Base-by-base conservation (phyloP, 1,140 invertebrate genomes). In the Chelonus insularis region DNA sequence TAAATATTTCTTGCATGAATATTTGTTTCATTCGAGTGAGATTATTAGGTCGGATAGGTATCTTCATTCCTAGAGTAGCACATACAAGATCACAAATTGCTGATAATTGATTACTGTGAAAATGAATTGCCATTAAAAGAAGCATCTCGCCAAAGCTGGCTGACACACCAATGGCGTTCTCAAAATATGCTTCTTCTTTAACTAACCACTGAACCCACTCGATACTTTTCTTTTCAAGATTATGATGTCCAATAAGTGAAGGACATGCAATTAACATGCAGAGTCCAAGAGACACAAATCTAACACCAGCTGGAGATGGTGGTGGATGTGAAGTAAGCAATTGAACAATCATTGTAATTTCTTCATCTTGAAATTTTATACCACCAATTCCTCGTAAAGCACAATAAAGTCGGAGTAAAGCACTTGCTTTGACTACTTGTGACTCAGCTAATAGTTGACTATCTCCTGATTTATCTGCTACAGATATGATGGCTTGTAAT, bases 1-100 rank as follows among this genome's bases (percentile, higher is more conserved):
- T 97, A 75, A 99, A 98, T 65, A 99, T 94, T 74, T 98, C 95
- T 71, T 96, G 94, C 1, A 93, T 98, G 71, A 99, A 98, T 23
- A 98, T 94, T 69, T 94, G 91, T 72, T 96, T 96, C 80, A 98
- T 94, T 51, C 93, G 84, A 0, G 91, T 90, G 64, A 98, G 87
- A 71, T 93, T 94, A 74, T 95, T 97, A 0, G 93, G 91, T 52
- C 96, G 84, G 4, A 97, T 94, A 0, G 91, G 87, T 66, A 98
- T 91, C 78, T 96, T 95, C 94, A 98, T 97, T 1, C 94, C 95
- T 0, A 99, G 80, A 11, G 95, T 97, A 6, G 93, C 89, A 72
- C 94, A 96, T 0, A 98, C 95, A 11, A 98, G 81, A 68, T 98
- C 96, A 60, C 91, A 91, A 50, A 98, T 96, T 4, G 95, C 93